Conservation (phyloP, 2,797 vertebrate genomes). For the Acropternis orthonyx region DNA sequence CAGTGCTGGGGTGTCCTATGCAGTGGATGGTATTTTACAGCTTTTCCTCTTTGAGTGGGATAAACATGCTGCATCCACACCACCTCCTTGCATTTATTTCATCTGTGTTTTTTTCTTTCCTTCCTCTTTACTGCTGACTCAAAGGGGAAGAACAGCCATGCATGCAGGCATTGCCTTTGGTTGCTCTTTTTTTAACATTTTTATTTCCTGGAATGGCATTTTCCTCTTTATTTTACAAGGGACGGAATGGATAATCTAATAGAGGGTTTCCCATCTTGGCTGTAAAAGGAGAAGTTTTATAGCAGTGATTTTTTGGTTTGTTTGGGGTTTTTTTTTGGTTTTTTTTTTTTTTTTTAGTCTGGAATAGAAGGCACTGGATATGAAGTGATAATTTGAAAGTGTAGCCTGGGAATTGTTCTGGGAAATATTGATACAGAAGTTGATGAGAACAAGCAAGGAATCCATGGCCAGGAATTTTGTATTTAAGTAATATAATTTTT, state of each 20-base stretch:
- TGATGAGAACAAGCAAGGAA: neutral
- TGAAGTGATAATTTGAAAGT: neutral
- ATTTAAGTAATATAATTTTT: neutral
- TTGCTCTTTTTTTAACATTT: neutral
- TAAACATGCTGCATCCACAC: neutral
- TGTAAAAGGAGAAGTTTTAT: conserved; percentile 13
- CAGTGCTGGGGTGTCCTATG: neutral
- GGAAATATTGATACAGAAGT: neutral
- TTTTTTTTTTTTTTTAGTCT: neutral
- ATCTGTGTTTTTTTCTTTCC: neutral
- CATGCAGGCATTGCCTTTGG: neutral
- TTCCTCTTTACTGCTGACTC: conserved; percentile 6
- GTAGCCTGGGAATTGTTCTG: neutral
- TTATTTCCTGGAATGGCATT: neutral
- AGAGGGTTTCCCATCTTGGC: neutral
- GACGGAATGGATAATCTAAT: neutral
- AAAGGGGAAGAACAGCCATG: neutral
- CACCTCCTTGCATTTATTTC: neutral
- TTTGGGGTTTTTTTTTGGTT: too few relatives aligned
- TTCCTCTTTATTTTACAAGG: neutral
- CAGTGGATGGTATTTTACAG: neutral
- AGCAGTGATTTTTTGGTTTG: neutral
- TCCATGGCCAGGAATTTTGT: neutral
- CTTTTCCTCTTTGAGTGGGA: neutral
- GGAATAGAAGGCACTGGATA: neutral